Evolutionary conservation across 1,140 invertebrate species (phyloP), one percentile per base, ranked within the genome.

Genomic region (Drosophila saltans): DNA sequence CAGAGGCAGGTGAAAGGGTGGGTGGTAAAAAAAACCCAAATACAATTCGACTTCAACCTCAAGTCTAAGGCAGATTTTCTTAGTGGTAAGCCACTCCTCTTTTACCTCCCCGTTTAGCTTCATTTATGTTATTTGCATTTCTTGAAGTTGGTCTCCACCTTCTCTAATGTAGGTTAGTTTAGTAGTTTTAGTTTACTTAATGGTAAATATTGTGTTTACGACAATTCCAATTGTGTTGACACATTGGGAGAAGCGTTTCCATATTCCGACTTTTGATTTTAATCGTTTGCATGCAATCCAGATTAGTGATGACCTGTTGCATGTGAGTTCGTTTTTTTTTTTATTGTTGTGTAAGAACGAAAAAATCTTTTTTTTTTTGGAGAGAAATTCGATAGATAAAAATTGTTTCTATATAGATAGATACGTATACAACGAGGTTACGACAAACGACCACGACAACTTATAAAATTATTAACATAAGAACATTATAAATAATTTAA

Each of bases 401-500:
- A 16, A 60, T 40, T 66, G 65, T 58, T 30, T 41, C 48, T 66
- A 36, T 36, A 36, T 36, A 36, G 28, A 30, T 30, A 30, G 33
- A 36, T 36, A 36, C 33, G 33, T 36, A 36, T 36, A 36, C 33
- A 36, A 36, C 33, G 33, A 36, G 33, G 60, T 74, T 65, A 65
- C 11, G 66, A 61, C 33, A 36, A 36, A 36, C 21, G 45, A 48
- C 16, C 45, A 24, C 8, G 45, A 52, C 45, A 52, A 52, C 45
- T 52, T 52, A 52, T 10, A 52, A 26, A 52, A 52, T 52, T 52
- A 69, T 76, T 84, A 80, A 79, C 78, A 81, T 81, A 82, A 70
- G 75, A 79, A 83, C 72, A 76, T 81, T 88, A 85, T 88, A 88
- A 88, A 88, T 88, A 88, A 88, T 88, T 88, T 89, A 88, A 86